These are phyloP conservation scores for Sphaerodactylus townsendi DNA, from an alignment of 2,113 vertebrate genomes.

Conservation along the genomic window DNA sequence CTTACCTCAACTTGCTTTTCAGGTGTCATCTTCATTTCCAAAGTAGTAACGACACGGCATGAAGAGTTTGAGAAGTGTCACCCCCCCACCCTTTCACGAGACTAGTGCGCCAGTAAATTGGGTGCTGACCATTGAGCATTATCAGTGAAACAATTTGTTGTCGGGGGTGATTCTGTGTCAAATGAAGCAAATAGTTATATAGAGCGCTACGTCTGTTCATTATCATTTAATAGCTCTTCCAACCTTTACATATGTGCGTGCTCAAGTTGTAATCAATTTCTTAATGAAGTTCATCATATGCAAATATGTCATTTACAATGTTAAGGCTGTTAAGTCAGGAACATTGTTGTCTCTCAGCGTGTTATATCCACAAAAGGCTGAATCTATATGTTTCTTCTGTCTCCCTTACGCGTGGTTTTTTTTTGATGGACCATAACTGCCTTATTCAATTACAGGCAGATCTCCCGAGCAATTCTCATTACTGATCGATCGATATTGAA, in stretches of 20 bases:
- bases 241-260: background rate
- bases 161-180: background rate
- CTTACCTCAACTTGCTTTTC: too few species aligned
- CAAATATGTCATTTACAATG: background rate
- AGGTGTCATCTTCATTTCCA: too few species aligned
- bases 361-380: background rate
- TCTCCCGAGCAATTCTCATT: slow-evolving; percentile 90
- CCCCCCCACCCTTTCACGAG: background rate
- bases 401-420: slow-evolving; percentile 16
- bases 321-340: background rate
- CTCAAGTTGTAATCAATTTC: background rate
- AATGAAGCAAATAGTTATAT: background rate
- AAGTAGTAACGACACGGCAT: background rate
- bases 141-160: background rate
- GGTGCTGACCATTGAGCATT: background rate
- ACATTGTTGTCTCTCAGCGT: background rate
- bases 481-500: slow-evolving; percentile 85
- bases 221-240: rapidly evolving
- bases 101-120: background rate
- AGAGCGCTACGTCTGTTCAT: background rate
- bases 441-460: slow-evolving; percentile 73
- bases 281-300: background rate
- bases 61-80: background rate
- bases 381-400: slow-evolving; percentile 11
- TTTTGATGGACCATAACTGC: slow-evolving; percentile 24